Conservation (phyloP, 2,888 invertebrate genomes). For the Apodemia zela region DNA sequence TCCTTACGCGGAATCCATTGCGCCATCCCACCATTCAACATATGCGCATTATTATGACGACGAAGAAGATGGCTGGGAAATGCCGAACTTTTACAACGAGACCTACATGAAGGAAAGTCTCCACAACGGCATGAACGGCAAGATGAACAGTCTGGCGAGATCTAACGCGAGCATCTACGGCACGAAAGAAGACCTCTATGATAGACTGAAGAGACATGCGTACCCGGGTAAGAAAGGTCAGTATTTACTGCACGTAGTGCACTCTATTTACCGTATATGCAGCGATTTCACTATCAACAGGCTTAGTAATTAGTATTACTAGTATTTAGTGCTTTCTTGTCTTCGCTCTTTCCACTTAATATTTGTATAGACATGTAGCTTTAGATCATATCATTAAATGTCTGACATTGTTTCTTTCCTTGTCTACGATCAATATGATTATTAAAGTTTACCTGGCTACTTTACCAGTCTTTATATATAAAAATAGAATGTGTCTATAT, state of each 20-base stretch:
- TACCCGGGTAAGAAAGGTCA: constrained; percentile 96
- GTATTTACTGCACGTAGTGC: constrained; percentile 69
- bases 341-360: background rate
- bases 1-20: constrained; percentile 96
- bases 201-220: constrained; percentile 96
- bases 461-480: too few relatives aligned
- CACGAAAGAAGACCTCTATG: constrained; percentile 96
- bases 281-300: constrained; percentile 37
- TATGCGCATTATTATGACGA: constrained; percentile 98
- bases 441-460: too few relatives aligned
- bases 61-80: constrained; percentile 98
- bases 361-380: background rate
- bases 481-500: too few relatives aligned
- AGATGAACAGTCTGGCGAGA: constrained; percentile 95
- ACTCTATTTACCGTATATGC: constrained; percentile 49
- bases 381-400: too few relatives aligned
- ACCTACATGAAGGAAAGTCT: constrained; percentile 97
- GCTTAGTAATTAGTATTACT: constrained; percentile 28
- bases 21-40: constrained; percentile 96
- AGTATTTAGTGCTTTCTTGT: constrained; percentile 14
- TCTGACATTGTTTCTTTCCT: too few relatives aligned
- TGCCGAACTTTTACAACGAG: constrained; percentile 98
- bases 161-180: constrained; percentile 97
- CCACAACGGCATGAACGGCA: constrained; percentile 90
- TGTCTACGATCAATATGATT: too few relatives aligned